Conservation (phyloP, 1,140 invertebrate genomes). For the Macrostomum lignano region DNA sequence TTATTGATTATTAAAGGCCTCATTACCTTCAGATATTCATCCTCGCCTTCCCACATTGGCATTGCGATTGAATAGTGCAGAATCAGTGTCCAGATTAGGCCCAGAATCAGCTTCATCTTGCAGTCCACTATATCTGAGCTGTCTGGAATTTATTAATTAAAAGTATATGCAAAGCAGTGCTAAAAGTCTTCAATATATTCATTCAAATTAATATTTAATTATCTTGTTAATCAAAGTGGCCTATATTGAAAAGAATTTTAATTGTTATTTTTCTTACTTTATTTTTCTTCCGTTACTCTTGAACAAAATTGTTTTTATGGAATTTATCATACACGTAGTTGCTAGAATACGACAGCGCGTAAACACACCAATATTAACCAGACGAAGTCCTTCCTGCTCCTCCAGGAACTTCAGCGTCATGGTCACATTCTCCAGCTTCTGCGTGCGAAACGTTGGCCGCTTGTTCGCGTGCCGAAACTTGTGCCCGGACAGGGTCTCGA, state of each 20-base stretch:
- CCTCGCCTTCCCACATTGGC: slow-evolving; percentile 7
- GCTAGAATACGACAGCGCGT: too few species aligned
- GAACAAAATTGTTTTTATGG: too few species aligned
- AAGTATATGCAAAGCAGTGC: too few species aligned
- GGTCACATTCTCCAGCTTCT: slow-evolving; percentile 41
- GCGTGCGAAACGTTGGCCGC: slow-evolving; percentile 47
- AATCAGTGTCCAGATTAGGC: slow-evolving; percentile 77
- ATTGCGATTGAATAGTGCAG: slow-evolving; percentile 66
- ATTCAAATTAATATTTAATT: too few species aligned
- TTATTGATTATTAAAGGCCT: too few species aligned
- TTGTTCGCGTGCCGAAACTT: slow-evolving; percentile 49
- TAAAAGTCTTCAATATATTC: too few species aligned
- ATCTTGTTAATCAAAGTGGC: too few species aligned
- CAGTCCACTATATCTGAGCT: slow-evolving; percentile 56
- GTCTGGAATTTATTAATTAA: slow-evolving; percentile 12
- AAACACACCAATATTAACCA: slow-evolving; percentile 60
- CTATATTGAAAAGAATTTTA: too few species aligned
- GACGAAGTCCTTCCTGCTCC: slow-evolving; percentile 49
- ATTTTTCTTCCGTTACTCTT: too few species aligned
- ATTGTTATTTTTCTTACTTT: too few species aligned
- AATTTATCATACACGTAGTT: too few species aligned
- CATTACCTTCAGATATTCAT: slow-evolving; percentile 9
- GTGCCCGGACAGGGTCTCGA: slow-evolving; percentile 52
- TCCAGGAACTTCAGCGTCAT: slow-evolving; percentile 55
- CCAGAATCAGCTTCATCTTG: slow-evolving; percentile 64